Conservation (phyloP, 2,888 invertebrate genomes). For the Eledone cirrhosa region DNA sequence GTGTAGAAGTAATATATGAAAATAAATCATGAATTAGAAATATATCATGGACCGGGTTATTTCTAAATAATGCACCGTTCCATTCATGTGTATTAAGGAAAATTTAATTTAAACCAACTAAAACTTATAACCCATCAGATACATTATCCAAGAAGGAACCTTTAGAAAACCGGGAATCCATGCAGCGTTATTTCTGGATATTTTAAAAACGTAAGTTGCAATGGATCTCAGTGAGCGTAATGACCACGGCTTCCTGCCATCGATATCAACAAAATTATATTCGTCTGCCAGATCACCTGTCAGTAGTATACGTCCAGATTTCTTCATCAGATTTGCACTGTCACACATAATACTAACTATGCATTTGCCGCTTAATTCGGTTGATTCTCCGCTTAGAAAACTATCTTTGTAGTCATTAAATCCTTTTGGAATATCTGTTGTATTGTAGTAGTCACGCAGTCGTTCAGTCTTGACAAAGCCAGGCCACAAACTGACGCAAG, state of each 20-base stretch:
- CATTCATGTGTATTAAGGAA: no score
- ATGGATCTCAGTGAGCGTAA: constrained; percentile 11
- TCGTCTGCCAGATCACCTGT: constrained; percentile 64
- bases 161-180: constrained; percentile 34
- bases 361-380: constrained; percentile 32
- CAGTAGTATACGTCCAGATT: constrained; percentile 61
- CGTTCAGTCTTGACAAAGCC: constrained; percentile 67
- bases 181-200: constrained; percentile 21
- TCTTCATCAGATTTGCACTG: constrained; percentile 55
- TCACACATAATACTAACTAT: constrained; percentile 18
- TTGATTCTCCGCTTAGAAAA: constrained; percentile 25
- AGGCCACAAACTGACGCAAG: constrained; percentile 67
- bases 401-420: background rate
- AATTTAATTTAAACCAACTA: background rate
- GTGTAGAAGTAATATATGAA: no score
- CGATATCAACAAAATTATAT: constrained; percentile 65
- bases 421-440: background rate
- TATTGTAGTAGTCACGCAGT: background rate
- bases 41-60: no score
- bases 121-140: constrained; percentile 35
- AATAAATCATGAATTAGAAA: no score
- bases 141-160: constrained; percentile 35
- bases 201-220: background rate
- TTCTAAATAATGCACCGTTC: no score
- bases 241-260: constrained; percentile 51